Conservation (phyloP, 2,888 invertebrate genomes). For the Druceiella hillmani region DNA sequence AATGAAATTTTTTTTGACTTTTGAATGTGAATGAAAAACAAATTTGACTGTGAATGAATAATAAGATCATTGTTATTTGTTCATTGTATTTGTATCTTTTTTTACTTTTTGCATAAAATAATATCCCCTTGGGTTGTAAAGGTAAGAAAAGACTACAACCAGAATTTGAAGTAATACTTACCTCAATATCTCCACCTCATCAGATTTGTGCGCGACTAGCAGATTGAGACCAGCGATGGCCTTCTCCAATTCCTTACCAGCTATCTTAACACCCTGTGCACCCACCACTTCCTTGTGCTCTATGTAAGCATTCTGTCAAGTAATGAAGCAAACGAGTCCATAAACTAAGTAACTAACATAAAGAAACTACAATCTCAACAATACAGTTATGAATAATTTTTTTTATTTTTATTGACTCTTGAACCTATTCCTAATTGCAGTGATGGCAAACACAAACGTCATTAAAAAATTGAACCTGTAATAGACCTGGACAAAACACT, state of each 20-base stretch:
- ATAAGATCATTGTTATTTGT: too few relatives aligned
- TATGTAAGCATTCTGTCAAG: conserved; percentile 75
- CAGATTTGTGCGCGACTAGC: conserved; percentile 84
- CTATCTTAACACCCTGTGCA: conserved; percentile 97
- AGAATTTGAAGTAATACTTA: conserved; percentile 29
- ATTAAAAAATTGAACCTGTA: too few relatives aligned
- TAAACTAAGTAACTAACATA: too few relatives aligned
- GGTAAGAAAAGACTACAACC: neutral
- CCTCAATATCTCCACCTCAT: conserved; percentile 86
- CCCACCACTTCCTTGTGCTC: conserved; percentile 93
- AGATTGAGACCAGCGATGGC: conserved; percentile 95
- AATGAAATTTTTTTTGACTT: too few relatives aligned
- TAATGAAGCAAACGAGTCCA: conserved; percentile 14
- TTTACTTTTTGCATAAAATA: too few relatives aligned
- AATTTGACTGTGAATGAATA: too few relatives aligned
- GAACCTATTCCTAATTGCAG: too few relatives aligned
- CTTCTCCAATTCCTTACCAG: conserved; percentile 96
- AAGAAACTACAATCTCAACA: neutral
- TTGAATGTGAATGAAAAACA: too few relatives aligned
- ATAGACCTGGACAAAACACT: too few relatives aligned
- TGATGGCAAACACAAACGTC: too few relatives aligned
- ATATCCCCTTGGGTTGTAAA: neutral
- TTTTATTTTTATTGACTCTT: conserved; percentile 2
- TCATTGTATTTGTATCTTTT: too few relatives aligned
- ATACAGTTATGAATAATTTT: too few relatives aligned